These are phyloP conservation scores for Australoheros scitulus DNA, from an alignment of 2,113 vertebrate genomes.

Conservation along the genomic window DNA sequence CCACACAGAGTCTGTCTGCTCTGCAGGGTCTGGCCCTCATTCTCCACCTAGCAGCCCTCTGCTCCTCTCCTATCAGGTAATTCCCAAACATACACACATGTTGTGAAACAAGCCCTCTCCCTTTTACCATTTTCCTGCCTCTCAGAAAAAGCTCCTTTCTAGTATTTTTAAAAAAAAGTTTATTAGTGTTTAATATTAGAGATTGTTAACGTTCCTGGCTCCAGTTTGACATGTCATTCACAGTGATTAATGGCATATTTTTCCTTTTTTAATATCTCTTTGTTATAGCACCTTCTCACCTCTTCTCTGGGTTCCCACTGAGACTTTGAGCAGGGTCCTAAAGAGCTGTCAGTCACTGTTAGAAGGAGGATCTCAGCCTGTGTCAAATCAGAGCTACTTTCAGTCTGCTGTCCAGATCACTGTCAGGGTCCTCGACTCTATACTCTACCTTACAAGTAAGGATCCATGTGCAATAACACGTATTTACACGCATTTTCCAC, in stretches of 20 bases:
- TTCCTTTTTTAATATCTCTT: neutral
- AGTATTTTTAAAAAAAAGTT: neutral
- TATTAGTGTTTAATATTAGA: neutral
- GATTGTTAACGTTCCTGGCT: neutral
- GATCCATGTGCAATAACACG: neutral
- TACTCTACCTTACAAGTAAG: conserved; percentile 89
- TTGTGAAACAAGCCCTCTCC: neutral
- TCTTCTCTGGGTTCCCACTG: conserved; percentile 63
- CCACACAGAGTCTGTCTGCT: conserved; percentile 53
- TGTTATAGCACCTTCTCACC: conserved; percentile 18
- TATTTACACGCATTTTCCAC: neutral
- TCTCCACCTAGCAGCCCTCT: conserved; percentile 85
- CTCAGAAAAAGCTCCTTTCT: neutral
- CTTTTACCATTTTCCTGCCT: neutral
- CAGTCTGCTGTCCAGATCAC: conserved; percentile 54
- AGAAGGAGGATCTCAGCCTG: conserved; percentile 62
- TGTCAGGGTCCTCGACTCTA: conserved; percentile 86
- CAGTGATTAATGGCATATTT: neutral
- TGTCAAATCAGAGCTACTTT: conserved; percentile 40
- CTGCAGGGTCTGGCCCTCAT: conserved; percentile 84
- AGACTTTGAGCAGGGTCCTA: conserved; percentile 72
- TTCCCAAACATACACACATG: conserved; percentile 38
- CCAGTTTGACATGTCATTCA: neutral
- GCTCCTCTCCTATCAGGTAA: conserved; percentile 69
- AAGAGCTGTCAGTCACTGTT: conserved; percentile 84